These are phyloP conservation scores for Oreochromis tanganicae DNA, from an alignment of 2,113 vertebrate genomes.

Conservation along the genomic window DNA sequence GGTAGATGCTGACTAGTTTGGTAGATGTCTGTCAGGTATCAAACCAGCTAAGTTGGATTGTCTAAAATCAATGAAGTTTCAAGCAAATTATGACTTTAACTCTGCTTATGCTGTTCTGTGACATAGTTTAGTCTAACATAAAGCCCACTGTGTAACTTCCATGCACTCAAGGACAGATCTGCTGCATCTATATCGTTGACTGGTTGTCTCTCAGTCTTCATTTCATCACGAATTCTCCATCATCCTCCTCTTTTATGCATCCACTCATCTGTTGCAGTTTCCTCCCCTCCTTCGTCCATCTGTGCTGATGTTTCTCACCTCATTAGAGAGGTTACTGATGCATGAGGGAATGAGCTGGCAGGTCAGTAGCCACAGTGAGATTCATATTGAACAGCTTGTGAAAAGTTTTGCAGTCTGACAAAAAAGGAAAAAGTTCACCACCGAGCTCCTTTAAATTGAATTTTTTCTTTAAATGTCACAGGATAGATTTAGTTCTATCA, in stretches of 20 bases:
- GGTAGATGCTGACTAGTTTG: not conserved
- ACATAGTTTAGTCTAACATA: not conserved
- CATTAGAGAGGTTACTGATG: slow-evolving; percentile 53
- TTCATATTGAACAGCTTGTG: slow-evolving; percentile 8
- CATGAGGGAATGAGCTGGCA: slow-evolving; percentile 35
- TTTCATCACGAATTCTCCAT: not conserved
- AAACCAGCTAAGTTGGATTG: not conserved
- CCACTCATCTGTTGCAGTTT: slow-evolving; percentile 7
- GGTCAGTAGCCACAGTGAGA: slow-evolving; percentile 15
- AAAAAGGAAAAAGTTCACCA: not conserved
- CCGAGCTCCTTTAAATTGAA: not conserved
- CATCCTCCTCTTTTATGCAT: not conserved
- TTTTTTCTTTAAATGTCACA: not conserved
- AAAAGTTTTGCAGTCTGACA: not conserved
- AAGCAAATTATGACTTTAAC: not conserved
- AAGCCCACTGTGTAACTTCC: not conserved
- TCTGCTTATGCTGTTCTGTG: not conserved
- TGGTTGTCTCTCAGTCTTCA: not conserved
- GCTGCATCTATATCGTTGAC: not conserved
- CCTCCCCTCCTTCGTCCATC: slow-evolving; percentile 16
- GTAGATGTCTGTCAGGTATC: not conserved
- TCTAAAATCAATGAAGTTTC: not conserved
- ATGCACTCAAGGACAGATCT: not conserved
- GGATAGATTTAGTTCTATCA: not conserved
- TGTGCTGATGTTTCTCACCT: slow-evolving; percentile 30